Evolutionary conservation across 1,140 invertebrate species (phyloP).

Genomic region (Ceratosolen fusciceps): DNA sequence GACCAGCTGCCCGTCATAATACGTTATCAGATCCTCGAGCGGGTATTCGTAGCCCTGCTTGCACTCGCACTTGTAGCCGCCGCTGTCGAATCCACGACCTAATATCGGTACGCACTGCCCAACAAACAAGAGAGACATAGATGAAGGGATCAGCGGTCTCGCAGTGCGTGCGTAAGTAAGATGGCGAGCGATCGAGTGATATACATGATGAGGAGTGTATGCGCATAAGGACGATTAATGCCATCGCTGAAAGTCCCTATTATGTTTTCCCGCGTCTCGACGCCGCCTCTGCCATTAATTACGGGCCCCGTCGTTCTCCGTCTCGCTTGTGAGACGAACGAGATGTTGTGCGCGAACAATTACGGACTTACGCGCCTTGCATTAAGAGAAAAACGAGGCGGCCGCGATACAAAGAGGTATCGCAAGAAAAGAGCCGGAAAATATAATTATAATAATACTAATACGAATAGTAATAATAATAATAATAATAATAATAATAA

Average conservation of each 20-base stretch:
- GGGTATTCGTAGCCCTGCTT: slow-evolving; percentile 98
- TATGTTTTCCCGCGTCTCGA: slow-evolving; percentile 23
- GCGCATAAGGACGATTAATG: slow-evolving; percentile 41
- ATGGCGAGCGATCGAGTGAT: slow-evolving; percentile 8
- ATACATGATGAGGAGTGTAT: slow-evolving; percentile 29
- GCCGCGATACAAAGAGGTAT: slow-evolving; percentile 31
- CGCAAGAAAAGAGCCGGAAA: too few species aligned
- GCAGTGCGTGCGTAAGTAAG: not conserved
- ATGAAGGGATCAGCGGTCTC: slow-evolving; percentile 14
- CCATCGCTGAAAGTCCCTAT: slow-evolving; percentile 46
- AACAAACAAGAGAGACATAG: slow-evolving; percentile 47
- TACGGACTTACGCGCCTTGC: slow-evolving; percentile 40
- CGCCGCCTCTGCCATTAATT: slow-evolving; percentile 38
- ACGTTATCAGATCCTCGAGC: slow-evolving; percentile 93
- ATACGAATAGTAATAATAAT: too few species aligned
- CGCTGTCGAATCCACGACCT: slow-evolving; percentile 90
- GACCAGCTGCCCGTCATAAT: slow-evolving; percentile 95
- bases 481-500: too few species aligned
- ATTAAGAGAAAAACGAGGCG: slow-evolving; percentile 47
- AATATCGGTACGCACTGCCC: slow-evolving; percentile 92
- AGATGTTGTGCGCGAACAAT: slow-evolving; percentile 30
- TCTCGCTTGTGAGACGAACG: slow-evolving; percentile 30
- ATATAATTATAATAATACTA: too few species aligned
- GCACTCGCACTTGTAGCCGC: slow-evolving; percentile 99
- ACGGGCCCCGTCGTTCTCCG: not conserved